A percentile compares a stretch with the other conserved stretches of the same genome.
Conservation (phyloP, 2,797 vertebrate species). For the Leucoraja ocellata region DNA sequence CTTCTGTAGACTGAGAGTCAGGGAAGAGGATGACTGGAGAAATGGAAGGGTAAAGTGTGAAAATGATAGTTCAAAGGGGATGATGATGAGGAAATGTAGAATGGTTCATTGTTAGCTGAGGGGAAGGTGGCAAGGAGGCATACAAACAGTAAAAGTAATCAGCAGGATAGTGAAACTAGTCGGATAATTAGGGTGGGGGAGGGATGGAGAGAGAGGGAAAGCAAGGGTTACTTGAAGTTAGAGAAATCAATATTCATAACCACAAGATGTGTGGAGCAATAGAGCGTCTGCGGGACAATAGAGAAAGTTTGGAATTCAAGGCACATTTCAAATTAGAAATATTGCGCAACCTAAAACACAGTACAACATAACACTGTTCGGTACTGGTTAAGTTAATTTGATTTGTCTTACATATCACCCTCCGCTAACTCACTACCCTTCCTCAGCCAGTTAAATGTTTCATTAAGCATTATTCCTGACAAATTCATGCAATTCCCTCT, state of each 20-base stretch:
- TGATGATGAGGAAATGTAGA: too few species aligned
- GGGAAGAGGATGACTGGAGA: too few species aligned
- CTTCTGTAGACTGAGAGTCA: too few species aligned
- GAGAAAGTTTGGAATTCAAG: neutral
- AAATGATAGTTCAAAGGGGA: too few species aligned
- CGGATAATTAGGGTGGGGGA: too few species aligned
- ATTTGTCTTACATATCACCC: neutral
- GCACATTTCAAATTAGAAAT: neutral
- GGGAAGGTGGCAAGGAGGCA: too few species aligned
- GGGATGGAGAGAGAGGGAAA: too few species aligned
- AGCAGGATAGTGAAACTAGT: too few species aligned
- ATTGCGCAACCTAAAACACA: neutral
- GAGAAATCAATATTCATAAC: neutral
- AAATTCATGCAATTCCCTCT: neutral
- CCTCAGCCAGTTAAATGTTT: conserved; percentile 6
- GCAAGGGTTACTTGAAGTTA: too few species aligned
- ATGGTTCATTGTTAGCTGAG: too few species aligned
- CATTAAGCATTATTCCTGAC: neutral
- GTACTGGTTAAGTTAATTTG: neutral
- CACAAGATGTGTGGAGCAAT: neutral
- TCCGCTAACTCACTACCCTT: neutral
- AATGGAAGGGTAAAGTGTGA: too few species aligned
- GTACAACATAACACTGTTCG: neutral
- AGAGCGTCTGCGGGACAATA: neutral
- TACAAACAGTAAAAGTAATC: too few species aligned